Base-by-base conservation (phyloP, 2,113 vertebrate genomes). In the Caretta caretta region DNA sequence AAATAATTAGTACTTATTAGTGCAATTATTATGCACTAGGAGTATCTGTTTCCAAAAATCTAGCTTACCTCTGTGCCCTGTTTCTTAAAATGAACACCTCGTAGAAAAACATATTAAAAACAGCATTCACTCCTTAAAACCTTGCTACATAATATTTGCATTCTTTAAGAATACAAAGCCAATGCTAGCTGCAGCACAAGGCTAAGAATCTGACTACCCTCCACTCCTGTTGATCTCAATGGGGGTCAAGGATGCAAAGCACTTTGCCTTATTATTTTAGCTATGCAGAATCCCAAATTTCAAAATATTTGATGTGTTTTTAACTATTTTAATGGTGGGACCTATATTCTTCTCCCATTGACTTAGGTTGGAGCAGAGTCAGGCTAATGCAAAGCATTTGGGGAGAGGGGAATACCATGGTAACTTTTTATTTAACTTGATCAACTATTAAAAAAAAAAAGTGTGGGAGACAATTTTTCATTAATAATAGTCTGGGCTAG, bases 1-100 rank as follows among this genome's bases (percentile, higher is more conserved):
- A 83, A 89, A 92, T 75, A 93, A 93, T 94, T 95, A 91, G 8
- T 24, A 93, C 46, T 69, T 27, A 62, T 91, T 90, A 92, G 86
- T 82, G 6, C 56, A 83, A 20, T 80, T 93, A 87, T 85, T 78
- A 38, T 88, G 59, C 72, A 79, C 53, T 80, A 88, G 3, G 86
- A 80, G 2, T 72, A 90, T 76, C 78, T 80, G 17, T 89, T 95
- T 93, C 35, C 69, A 89, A 89, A 94, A 56, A 31, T 76, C 88
- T 92, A 90, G 11, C 16, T 31, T 89, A 80, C 2, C 53, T 56
- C 11, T 82, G 13, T 4, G 35, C 54, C 49, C 88, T 80, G 76
- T 46, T 49, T 84, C 46, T 89, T 79, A 78, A n/a, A 54, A 11
- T 13, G 84, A 93, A 91, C 83, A 48, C 35, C 1, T 93, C 92